phyloP scores from a whole-genome alignment of 2,888 invertebrate species.

The Luffia ferchaultella region DNA sequence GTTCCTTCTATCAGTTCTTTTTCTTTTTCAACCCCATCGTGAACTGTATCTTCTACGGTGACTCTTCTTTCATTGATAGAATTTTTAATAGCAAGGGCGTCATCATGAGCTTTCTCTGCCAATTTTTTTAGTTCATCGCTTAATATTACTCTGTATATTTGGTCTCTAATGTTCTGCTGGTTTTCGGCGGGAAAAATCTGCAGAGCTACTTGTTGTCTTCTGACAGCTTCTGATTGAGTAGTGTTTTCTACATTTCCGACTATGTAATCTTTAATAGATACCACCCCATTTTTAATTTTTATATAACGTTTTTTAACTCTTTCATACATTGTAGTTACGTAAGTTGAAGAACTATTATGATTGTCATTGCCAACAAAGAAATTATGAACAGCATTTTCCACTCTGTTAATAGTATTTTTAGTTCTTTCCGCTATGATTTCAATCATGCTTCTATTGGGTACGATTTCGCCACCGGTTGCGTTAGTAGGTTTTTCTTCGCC shows the following conservation, averaged over 20 bases:
- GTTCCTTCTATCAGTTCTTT: neutral
- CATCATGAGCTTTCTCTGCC: neutral
- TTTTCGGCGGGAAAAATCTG: neutral
- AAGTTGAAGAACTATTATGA: neutral
- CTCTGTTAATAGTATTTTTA: neutral
- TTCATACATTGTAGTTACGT: slow-evolving; percentile 1
- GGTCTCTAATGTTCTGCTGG: neutral
- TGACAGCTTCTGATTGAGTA: neutral
- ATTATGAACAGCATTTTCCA: neutral
- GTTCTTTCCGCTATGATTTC: neutral
- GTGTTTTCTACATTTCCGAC: neutral
- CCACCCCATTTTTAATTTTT: neutral
- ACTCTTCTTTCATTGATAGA: neutral
- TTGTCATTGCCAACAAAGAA: neutral
- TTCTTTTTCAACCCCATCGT: slow-evolving; percentile 1
- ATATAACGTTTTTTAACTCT: slow-evolving; percentile 1
- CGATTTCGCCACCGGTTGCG: neutral
- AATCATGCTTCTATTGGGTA: neutral
- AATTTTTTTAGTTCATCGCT: neutral
- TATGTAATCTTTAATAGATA: neutral
- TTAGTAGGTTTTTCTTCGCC: slow-evolving; percentile 8
- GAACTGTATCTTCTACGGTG: neutral
- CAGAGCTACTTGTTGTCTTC: neutral
- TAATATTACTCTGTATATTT: neutral
- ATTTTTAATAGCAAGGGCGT: neutral